Conservation (phyloP, 2,113 vertebrate species). For the Craseonycteris thonglongyai region DNA sequence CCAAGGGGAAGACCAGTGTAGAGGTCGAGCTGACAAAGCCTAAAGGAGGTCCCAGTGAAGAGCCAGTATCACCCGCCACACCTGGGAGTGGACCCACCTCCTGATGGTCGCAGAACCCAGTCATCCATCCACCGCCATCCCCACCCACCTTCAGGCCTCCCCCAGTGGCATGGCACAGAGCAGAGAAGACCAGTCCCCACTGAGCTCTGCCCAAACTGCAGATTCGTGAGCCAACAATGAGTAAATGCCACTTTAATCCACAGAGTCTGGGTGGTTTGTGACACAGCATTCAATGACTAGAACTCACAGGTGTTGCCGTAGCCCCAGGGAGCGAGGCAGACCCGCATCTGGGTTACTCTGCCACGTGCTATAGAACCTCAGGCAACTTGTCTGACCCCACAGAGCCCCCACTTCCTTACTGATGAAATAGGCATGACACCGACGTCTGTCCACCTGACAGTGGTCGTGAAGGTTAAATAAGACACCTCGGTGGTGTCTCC, state of each 20-base stretch:
- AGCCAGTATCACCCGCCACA: neutral
- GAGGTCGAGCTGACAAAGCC: neutral
- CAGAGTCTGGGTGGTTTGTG: neutral
- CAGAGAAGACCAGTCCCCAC: neutral
- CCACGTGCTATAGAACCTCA: neutral
- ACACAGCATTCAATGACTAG: neutral
- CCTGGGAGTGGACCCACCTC: accelerated
- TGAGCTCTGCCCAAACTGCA: neutral
- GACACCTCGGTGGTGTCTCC: neutral
- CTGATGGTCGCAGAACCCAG: neutral
- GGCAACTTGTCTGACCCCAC: neutral
- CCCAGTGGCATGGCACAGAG: neutral
- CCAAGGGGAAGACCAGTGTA: neutral
- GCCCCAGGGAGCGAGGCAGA: too few species aligned
- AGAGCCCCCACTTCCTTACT: neutral
- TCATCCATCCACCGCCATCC: neutral
- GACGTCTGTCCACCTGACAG: neutral
- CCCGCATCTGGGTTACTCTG: too few species aligned
- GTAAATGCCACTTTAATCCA: neutral
- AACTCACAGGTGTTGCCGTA: neutral
- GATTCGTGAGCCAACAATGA: neutral
- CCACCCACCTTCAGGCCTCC: neutral
- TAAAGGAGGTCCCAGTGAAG: accelerated
- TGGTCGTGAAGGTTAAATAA: neutral
- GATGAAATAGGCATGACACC: neutral